Base-by-base conservation (phyloP, 1,140 invertebrate genomes). In the Bilobella aurantiaca region DNA sequence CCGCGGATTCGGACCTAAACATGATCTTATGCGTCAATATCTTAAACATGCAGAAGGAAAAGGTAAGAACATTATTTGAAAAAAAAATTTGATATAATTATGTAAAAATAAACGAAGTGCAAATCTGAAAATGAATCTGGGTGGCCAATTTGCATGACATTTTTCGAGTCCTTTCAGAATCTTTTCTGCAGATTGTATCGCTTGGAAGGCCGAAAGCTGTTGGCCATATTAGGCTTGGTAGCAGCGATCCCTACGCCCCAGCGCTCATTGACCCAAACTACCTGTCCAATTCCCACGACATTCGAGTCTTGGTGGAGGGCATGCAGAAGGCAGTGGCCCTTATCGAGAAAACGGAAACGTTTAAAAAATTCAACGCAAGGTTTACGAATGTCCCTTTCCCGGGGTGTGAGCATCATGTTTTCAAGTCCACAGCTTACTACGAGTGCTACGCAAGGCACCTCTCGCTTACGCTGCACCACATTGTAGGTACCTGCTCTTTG, bases 401-500 rank as follows among this genome's bases (percentile, higher is more conserved):
- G 1, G 66, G 66, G 42, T 68, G 66, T 46, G 66, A 64, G 58
- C 29, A 64, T 27, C 37, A 53, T 34, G 3, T 1, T 5, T 90
- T 82, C 0, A 90, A 82, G 66, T 88, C 87, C 0, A 89, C 93
- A 66, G 85, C 88, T 18, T 92, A 92, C 62, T 90, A 89, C 86
- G 84, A 88, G 64, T 92, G 89, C 71, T 81, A 80, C 3, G 83
- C 88, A 1, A 75, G 86, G 25, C 87, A 91, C 68, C 90, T 91
- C 70, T 90, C 89, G 0, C 84, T 90, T 81, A 90, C 90, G 0
- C 89, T 91, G 53, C 92, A 92, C 74, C 90, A 93, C 81, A 90
- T 91, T 0, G 85, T 90, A 0, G 91, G 91, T 0, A 94, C 92
- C 0, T 90, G 88, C 62, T 95, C 93, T 76, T 96, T 96, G 93